Evolutionary conservation across 1,140 invertebrate genomes (phyloP).

Genomic region (Apis mellifera): DNA sequence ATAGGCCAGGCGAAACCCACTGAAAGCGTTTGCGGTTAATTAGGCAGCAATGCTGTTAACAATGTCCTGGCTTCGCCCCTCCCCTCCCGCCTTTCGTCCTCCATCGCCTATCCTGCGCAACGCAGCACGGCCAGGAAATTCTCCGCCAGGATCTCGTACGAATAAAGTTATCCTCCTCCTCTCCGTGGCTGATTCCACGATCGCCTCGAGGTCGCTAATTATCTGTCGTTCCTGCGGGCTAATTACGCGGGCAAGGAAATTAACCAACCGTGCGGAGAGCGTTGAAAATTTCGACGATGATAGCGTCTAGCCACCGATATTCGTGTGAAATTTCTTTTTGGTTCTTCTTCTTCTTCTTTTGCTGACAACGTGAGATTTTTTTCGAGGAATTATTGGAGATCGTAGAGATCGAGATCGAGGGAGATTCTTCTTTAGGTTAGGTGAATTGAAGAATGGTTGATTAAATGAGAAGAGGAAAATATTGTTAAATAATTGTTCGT

Average conservation of each 20-base stretch:
- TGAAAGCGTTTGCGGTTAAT: constrained; percentile 74
- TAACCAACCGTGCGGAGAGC: background rate
- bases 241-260: constrained; percentile 44
- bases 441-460: no score
- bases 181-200: constrained; percentile 22
- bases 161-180: constrained; percentile 38
- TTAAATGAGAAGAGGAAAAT: no score
- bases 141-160: constrained; percentile 42
- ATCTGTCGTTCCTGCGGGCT: constrained; percentile 24
- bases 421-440: no score
- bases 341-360: background rate
- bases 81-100: background rate
- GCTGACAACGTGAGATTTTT: no score
- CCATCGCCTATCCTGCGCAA: constrained; percentile 15
- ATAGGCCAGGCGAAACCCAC: constrained; percentile 66
- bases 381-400: no score
- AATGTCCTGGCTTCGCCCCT: constrained; percentile 60
- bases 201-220: constrained; percentile 39
- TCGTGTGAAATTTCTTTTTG: background rate
- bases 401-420: no score
- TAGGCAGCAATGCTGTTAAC: constrained; percentile 74
- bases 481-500: no score
- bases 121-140: constrained; percentile 28
- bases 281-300: constrained; percentile 25
- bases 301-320: background rate